phyloP scores from a whole-genome alignment of 2,113 vertebrate species.

The Rhabdornis inornatus region DNA sequence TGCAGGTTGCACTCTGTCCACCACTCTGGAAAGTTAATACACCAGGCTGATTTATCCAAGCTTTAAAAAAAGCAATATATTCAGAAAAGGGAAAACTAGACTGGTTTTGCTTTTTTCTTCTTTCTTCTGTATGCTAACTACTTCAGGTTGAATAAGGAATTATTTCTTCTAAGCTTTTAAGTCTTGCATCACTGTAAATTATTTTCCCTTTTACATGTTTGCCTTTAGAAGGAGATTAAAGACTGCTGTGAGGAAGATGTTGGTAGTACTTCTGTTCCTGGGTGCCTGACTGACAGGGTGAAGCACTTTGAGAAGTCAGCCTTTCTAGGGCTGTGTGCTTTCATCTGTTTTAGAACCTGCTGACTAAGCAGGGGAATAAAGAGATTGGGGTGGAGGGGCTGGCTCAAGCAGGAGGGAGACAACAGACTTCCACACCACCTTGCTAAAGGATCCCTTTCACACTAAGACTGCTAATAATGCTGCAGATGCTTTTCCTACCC shows the following conservation, averaged over 20 bases:
- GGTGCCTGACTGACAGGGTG: background rate
- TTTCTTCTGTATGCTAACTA: background rate
- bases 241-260: background rate
- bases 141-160: background rate
- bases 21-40: background rate
- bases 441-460: background rate
- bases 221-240: background rate
- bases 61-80: background rate
- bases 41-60: background rate
- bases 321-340: background rate
- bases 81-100: background rate
- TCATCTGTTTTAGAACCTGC: background rate
- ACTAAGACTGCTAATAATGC: background rate
- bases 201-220: background rate
- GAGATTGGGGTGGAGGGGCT: background rate
- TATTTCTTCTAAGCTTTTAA: background rate
- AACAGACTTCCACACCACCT: background rate
- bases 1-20: background rate
- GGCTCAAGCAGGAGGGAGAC: background rate
- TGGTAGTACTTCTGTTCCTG: background rate
- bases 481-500: background rate
- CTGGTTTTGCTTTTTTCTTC: background rate
- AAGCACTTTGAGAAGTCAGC: background rate
- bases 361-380: conserved; percentile 10
- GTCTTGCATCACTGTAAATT: background rate